Evolutionary conservation across 2,113 vertebrate genomes (phyloP).

Genomic region (Sylvilagus bachmani): DNA sequence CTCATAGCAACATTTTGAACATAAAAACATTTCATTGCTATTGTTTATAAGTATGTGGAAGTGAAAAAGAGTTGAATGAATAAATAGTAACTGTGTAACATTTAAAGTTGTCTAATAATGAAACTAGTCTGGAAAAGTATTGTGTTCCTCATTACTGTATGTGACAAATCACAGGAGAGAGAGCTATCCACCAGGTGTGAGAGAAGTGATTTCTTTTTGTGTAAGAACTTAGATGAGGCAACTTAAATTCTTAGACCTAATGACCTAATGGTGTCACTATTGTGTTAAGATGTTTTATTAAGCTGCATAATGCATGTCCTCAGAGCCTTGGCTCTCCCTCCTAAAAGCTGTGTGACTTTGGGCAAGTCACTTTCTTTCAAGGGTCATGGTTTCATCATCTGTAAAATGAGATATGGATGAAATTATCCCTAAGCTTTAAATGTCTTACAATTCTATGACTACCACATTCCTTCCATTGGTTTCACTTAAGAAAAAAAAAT

Average conservation of each 20-base stretch:
- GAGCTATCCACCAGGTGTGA: not conserved
- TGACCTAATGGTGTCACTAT: not conserved
- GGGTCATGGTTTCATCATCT: not conserved
- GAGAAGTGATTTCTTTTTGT: not conserved
- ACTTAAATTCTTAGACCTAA: not conserved
- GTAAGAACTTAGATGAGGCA: not conserved
- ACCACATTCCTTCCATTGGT: conserved; percentile 36
- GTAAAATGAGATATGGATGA: conserved; percentile 39
- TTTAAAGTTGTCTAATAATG: conserved; percentile 8
- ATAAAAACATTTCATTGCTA: conserved; percentile 47
- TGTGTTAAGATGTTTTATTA: not conserved
- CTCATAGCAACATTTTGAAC: not conserved
- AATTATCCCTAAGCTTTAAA: conserved; percentile 35
- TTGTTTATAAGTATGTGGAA: not conserved
- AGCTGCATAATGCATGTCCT: not conserved
- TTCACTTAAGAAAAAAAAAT: conserved; percentile 58
- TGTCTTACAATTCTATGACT: not conserved
- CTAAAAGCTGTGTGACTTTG: not conserved
- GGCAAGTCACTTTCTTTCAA: not conserved
- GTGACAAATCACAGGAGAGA: not conserved
- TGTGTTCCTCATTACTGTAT: not conserved
- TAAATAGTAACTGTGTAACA: conserved; percentile 10
- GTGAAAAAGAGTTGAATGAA: not conserved
- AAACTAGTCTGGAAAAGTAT: not conserved
- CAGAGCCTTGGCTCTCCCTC: not conserved